Conservation (phyloP, 2,888 invertebrate species). For the Andrena flavipes region DNA sequence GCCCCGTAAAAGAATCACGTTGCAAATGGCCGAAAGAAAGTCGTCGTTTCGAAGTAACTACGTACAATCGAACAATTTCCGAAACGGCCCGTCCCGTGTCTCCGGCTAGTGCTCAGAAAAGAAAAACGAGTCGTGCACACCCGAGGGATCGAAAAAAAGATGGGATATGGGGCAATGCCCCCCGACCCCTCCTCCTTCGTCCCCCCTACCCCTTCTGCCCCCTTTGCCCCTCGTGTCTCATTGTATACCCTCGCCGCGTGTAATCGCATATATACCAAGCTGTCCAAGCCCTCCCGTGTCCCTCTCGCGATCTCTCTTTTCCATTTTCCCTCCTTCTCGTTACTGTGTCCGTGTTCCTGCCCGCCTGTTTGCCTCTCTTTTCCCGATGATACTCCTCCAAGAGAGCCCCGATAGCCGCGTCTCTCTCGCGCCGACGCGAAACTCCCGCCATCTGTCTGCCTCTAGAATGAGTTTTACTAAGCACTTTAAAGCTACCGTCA, state of each 20-base stretch:
- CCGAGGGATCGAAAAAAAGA: conserved; percentile 56
- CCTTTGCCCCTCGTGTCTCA: conserved; percentile 34
- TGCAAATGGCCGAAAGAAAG: not conserved
- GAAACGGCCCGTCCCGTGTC: conserved; percentile 26
- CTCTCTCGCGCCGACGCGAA: conserved; percentile 10
- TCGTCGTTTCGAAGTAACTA: conserved; percentile 14
- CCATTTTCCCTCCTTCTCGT: conserved; percentile 57
- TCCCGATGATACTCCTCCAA: conserved; percentile 46
- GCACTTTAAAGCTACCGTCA: conserved; percentile 70
- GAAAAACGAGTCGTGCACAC: conserved; percentile 49
- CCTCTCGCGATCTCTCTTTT: conserved; percentile 47
- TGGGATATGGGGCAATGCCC: conserved; percentile 68
- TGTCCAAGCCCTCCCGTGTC: conserved; percentile 57
- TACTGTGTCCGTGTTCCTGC: conserved; percentile 50
- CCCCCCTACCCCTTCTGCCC: conserved; percentile 11
- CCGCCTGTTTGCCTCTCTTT: conserved; percentile 56
- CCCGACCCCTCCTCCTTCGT: conserved; percentile 19
- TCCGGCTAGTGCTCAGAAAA: conserved; percentile 24
- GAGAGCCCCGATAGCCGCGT: conserved; percentile 11
- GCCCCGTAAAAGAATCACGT: not conserved
- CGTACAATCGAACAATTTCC: conserved; percentile 24
- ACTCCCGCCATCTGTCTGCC: conserved; percentile 14
- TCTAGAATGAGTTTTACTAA: conserved; percentile 71
- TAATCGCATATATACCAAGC: conserved; percentile 69
- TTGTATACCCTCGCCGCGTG: conserved; percentile 62